Evolutionary conservation across 2,888 invertebrate genomes (phyloP).

Genomic region (Lingula anatina): DNA sequence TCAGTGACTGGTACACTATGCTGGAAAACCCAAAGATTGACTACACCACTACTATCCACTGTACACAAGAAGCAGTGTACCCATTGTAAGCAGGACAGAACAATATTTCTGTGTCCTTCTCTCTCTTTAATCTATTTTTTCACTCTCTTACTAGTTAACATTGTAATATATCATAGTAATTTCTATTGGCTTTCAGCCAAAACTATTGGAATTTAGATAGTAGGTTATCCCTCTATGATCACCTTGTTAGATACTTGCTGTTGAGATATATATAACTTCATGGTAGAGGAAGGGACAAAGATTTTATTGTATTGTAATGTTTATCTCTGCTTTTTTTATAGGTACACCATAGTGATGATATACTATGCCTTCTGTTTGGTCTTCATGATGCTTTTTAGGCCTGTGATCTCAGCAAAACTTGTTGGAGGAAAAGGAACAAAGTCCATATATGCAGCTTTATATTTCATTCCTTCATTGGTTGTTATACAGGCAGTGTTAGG

Average conservation of each 20-base stretch:
- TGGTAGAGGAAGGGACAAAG: no score
- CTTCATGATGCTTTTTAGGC: constrained; percentile 73
- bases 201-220: no score
- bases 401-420: constrained; percentile 62
- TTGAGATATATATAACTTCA: no score
- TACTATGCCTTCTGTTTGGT: constrained; percentile 80
- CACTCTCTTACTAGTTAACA: no score
- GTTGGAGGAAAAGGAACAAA: constrained; percentile 41
- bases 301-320: neutral
- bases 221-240: no score
- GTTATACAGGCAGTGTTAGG: constrained; percentile 83
- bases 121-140: no score
- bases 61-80: constrained; percentile 96
- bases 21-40: constrained; percentile 91
- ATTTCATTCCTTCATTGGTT: constrained; percentile 85
- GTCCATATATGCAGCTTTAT: constrained; percentile 88
- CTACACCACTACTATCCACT: constrained; percentile 81
- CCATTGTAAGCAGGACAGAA: constrained; percentile 70
- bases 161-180: no score
- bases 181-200: no score
- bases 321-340: constrained; percentile 53
- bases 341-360: constrained; percentile 86
- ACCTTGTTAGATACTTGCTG: no score
- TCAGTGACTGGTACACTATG: constrained; percentile 96
- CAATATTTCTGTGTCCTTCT: no score